phyloP scores from a whole-genome alignment of 2,113 vertebrate genomes.

The Brachirus orientalis region DNA sequence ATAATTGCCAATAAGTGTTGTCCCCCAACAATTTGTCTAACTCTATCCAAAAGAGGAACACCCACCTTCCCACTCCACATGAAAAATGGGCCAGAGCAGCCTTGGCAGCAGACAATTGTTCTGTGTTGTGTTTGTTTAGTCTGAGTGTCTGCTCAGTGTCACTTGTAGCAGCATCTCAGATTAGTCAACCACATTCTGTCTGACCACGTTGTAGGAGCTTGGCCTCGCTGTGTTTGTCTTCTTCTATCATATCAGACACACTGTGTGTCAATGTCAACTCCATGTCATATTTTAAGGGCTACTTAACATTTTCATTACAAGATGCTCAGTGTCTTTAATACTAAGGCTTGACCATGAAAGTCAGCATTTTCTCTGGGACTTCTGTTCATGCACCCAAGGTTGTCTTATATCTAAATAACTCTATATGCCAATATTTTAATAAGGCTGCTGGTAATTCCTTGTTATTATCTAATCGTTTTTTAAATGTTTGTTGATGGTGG shows the following conservation, averaged over 20 bases:
- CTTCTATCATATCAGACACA: constrained; percentile 9
- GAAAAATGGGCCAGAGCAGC: constrained; percentile 14
- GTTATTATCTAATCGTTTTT: too few species aligned
- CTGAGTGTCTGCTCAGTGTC: constrained; percentile 21
- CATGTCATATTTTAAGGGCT: background rate
- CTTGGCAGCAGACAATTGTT: constrained; percentile 20
- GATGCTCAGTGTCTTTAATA: background rate
- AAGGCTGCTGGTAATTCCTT: too few species aligned
- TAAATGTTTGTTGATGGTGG: too few species aligned
- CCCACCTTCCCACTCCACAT: background rate
- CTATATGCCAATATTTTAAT: too few species aligned
- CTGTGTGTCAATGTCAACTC: background rate
- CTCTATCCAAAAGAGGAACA: too few species aligned
- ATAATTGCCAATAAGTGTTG: too few species aligned
- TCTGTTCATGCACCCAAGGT: background rate
- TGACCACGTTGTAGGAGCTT: constrained; percentile 10
- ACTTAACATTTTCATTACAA: too few species aligned
- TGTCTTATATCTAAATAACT: background rate
- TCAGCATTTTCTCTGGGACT: background rate
- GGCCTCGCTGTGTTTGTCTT: constrained; percentile 13
- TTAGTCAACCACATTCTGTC: constrained; percentile 27
- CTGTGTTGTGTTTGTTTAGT: constrained; percentile 37
- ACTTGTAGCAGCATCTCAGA: constrained; percentile 1
- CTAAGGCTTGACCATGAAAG: background rate
- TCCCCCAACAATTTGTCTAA: too few species aligned